Base-by-base conservation (phyloP, 1,140 invertebrate species). In the Drosophila lowei region DNA sequence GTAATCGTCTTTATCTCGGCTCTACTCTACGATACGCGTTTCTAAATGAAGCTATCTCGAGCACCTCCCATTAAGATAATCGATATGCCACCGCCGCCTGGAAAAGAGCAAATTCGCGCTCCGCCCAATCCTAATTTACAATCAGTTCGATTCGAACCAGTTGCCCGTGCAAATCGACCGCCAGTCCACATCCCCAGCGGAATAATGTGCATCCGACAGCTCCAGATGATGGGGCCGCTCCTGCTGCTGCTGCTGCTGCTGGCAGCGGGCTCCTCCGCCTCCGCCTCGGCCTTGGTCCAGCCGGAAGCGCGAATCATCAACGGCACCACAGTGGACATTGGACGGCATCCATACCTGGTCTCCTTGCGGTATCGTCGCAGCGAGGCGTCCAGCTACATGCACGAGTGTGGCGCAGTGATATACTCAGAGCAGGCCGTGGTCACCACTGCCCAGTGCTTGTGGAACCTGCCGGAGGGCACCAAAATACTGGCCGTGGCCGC, bases 321-420 rank as follows among this genome's bases (percentile, higher is more conserved):
- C 57, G 90, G 90, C 15, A n/a, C 47, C 4, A 23, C 59, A 0
- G 83, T 90, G 44, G 79, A 90, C n/a, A 73, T 85, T 23, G 58
- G 67, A 4, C 78, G 86, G 9, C 83, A 91, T 85, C 89, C 90
- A 1, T 91, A 89, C 23, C 44, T 72, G 0, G 79, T 83, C 2
- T 91, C 90, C 1, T 52, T 91, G 38, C 74, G 90, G 7, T 85
- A 79, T 53, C 71, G 77, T 2, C 65, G 44, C 9, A 47, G 43
- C 25, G 46, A 21, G 15, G 44, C 49, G 8, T 67, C 74, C 1
- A 72, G 47, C 48, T 89, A 74, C 42, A 57, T 60, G 23, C 90
- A 91, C 42, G 78, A 89, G 62, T 91, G 90, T 53, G 90, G 79
- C 4, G 89, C 72, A 3, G 71, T 73, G 16, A 85, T 91, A 44